phyloP scores from a whole-genome alignment of 2,113 vertebrate genomes.

The Saguinus midas region DNA sequence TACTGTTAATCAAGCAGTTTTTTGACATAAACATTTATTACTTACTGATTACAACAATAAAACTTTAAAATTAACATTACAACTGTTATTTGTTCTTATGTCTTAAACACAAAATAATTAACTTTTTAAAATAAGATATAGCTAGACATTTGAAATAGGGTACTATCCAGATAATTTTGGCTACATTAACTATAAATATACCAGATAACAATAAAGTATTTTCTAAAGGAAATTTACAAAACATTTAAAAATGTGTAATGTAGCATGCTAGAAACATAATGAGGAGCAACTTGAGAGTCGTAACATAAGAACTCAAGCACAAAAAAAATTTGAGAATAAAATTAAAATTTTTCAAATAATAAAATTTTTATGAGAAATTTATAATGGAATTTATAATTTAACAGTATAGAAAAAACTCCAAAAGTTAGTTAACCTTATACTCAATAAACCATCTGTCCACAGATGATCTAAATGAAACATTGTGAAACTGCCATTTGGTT shows the following conservation, averaged over 20 bases:
- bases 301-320: background rate
- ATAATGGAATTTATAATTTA: background rate
- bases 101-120: background rate
- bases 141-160: background rate
- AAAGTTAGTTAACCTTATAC: background rate
- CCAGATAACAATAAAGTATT: background rate
- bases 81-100: background rate
- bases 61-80: background rate
- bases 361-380: background rate
- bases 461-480: background rate
- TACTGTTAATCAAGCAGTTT: background rate
- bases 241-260: background rate
- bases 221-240: background rate
- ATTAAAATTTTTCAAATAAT: background rate
- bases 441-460: background rate
- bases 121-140: background rate
- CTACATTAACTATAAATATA: background rate
- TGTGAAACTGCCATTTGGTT: background rate
- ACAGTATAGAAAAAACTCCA: background rate
- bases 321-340: background rate
- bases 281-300: background rate
- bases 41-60: background rate
- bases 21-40: constrained; percentile 32
- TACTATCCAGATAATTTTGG: background rate
- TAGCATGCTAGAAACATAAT: background rate